Percentiles rank a stretch among this genome's conserved stretches.
Evolutionary conservation across 2,888 invertebrate genomes (phyloP).

Genomic region (Ischnura elegans): DNA sequence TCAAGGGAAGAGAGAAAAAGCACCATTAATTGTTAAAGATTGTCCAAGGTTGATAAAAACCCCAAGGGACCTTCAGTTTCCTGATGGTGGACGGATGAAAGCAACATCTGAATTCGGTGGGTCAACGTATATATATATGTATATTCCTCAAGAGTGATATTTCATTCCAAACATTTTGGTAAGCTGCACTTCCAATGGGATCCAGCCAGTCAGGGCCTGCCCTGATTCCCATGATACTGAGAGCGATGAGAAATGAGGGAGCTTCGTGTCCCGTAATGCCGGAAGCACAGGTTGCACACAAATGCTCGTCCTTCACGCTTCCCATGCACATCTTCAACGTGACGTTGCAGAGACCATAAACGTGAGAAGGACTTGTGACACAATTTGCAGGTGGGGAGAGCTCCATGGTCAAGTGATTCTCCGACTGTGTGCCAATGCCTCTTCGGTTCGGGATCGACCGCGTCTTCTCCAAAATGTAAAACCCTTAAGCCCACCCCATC

Average conservation of each 20-base stretch:
- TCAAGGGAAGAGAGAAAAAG: slow-evolving; percentile 63
- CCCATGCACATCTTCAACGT: slow-evolving; percentile 70
- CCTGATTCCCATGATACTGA: slow-evolving; percentile 68
- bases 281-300: slow-evolving; percentile 67
- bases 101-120: slow-evolving; percentile 66
- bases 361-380: slow-evolving; percentile 69
- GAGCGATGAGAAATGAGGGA: slow-evolving; percentile 69
- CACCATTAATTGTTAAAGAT: slow-evolving; percentile 63
- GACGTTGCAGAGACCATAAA: slow-evolving; percentile 69
- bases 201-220: slow-evolving; percentile 56
- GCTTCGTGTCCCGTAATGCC: slow-evolving; percentile 67
- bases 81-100: slow-evolving; percentile 66
- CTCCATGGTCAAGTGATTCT: slow-evolving; percentile 62
- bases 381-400: slow-evolving; percentile 62
- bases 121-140: slow-evolving; percentile 48
- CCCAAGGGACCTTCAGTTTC: slow-evolving; percentile 67
- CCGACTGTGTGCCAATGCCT: slow-evolving; percentile 65
- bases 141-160: slow-evolving; percentile 40
- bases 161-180: slow-evolving; percentile 50
- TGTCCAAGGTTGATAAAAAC: slow-evolving; percentile 36
- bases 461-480: slow-evolving; percentile 62
- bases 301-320: slow-evolving; percentile 59
- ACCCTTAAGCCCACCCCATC: slow-evolving; percentile 63
- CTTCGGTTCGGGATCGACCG: slow-evolving; percentile 64
- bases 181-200: slow-evolving; percentile 44